Evolutionary conservation across 1,140 invertebrate genomes (phyloP).

Genomic region (Drosophila burlai): DNA sequence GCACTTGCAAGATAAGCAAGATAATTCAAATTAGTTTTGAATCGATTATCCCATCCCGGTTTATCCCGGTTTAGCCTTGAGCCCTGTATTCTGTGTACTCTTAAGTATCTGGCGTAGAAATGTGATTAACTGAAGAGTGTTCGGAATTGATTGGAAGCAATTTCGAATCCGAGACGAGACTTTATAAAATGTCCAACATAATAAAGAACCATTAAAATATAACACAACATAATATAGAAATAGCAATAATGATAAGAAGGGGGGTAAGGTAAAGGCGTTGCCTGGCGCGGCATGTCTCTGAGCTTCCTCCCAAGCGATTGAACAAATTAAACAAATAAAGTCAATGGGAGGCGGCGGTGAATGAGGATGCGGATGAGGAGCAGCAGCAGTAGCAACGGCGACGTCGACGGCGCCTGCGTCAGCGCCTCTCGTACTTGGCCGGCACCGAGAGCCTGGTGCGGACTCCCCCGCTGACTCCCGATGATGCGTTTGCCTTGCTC

Average conservation of each 20-base stretch:
- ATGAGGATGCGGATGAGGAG: constrained; percentile 11
- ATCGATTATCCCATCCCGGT: background rate
- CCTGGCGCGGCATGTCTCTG: constrained; percentile 15
- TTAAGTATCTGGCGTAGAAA: constrained; percentile 50
- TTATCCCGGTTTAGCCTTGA: background rate
- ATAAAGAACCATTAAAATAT: constrained; percentile 28
- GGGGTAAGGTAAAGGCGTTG: constrained; percentile 6
- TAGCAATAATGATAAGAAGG: constrained; percentile 28
- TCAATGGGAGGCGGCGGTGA: constrained; percentile 20
- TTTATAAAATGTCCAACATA: constrained; percentile 36
- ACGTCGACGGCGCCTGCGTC: constrained; percentile 64
- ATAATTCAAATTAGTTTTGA: constrained; percentile 32
- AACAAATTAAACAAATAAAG: constrained; percentile 21
- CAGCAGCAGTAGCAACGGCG: constrained; percentile 58
- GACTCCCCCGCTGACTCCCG: constrained; percentile 44
- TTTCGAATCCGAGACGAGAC: constrained; percentile 7
- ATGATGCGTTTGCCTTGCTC: constrained; percentile 35
- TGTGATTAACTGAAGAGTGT: constrained; percentile 8
- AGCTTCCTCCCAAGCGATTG: constrained; percentile 4
- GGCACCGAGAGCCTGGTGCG: constrained; percentile 79
- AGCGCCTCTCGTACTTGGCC: constrained; percentile 75
- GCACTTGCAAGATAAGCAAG: background rate
- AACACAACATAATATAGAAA: constrained; percentile 53
- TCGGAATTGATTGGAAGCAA: constrained; percentile 21
- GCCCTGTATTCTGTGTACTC: constrained; percentile 24